phyloP scores from a whole-genome alignment of 1,140 invertebrate species.

The Magallana gigas region DNA sequence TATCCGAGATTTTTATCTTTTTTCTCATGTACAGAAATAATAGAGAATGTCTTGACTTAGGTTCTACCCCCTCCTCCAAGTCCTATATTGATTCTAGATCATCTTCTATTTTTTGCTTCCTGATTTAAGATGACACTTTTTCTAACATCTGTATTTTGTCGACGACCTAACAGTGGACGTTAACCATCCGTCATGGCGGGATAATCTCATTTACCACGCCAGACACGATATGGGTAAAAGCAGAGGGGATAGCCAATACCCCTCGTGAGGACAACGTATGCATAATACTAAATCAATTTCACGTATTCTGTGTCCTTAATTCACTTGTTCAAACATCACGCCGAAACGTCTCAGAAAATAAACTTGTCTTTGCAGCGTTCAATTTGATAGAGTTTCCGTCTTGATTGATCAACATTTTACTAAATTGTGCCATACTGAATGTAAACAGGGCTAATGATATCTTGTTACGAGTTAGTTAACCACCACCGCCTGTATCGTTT shows the following conservation, averaged over 20 bases:
- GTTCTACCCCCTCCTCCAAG: no score
- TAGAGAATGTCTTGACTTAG: no score
- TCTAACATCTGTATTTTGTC: conserved; percentile 7
- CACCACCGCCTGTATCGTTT: no score
- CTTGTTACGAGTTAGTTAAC: neutral
- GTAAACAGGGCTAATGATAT: conserved; percentile 1
- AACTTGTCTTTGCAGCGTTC: neutral
- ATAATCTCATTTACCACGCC: neutral
- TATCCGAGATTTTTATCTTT: no score
- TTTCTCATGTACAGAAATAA: no score
- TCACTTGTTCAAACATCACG: neutral
- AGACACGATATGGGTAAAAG: neutral
- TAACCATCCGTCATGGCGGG: neutral
- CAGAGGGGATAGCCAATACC: conserved; percentile 12
- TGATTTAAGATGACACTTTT: no score
- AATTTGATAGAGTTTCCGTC: neutral
- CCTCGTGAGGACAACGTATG: neutral
- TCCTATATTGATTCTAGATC: no score
- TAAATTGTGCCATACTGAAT: neutral
- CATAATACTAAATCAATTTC: neutral
- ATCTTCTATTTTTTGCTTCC: no score
- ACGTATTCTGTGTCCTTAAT: neutral
- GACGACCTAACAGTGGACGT: neutral
- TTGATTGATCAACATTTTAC: conserved; percentile 20
- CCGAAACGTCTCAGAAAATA: neutral